These are phyloP conservation scores for Hanleya hanleyi DNA, from an alignment of 2,888 invertebrate genomes.

Conservation along the genomic window DNA sequence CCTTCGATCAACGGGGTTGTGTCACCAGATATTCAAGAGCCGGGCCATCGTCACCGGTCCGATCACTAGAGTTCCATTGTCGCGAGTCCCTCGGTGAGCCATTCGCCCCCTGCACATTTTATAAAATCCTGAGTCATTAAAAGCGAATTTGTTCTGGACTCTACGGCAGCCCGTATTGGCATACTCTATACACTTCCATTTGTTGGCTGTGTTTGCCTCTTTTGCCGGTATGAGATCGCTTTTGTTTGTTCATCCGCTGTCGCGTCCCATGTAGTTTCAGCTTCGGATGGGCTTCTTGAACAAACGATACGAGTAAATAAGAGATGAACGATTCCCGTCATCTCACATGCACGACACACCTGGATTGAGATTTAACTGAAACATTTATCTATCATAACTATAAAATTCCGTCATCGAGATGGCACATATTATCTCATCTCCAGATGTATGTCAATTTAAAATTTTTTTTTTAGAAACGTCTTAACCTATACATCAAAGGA, in stretches of 20 bases:
- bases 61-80: constrained; percentile 1
- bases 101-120: not conserved
- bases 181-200: constrained; percentile 2
- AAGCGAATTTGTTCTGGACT: constrained; percentile 4
- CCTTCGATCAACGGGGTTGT: no score
- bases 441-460: no score
- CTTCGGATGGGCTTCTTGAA: constrained; percentile 7
- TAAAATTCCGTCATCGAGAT: not conserved
- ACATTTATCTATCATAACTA: not conserved
- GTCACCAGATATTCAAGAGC: no score
- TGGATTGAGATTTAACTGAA: not conserved
- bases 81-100: not conserved
- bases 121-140: constrained; percentile 11
- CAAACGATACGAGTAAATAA: not conserved
- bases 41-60: no score
- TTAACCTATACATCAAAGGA: no score
- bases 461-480: not conserved
- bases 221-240: constrained; percentile 4
- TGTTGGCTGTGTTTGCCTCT: constrained; percentile 5
- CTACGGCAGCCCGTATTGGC: constrained; percentile 8
- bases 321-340: not conserved
- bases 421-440: not conserved
- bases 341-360: constrained; percentile 4
- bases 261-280: not conserved
- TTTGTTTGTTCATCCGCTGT: constrained; percentile 4